Evolutionary conservation across 2,797 vertebrate species (phyloP), one percentile per base, ranked within the genome.

Genomic region (Strix occidentalis): DNA sequence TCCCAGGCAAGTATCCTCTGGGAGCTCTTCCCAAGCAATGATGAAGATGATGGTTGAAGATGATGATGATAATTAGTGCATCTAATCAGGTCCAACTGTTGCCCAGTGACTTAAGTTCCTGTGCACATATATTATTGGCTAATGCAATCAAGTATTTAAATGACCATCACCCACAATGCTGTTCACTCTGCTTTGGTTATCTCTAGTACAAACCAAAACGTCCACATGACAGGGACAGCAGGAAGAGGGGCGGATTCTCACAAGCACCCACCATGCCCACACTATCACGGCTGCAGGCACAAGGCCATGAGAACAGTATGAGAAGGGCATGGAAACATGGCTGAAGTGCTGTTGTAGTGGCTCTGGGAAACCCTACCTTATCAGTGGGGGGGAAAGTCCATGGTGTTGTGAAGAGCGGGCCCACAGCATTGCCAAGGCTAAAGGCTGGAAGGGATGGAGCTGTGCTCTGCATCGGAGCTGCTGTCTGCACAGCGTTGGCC

Each of bases 401-500:
- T 4, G 2, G 33, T 3, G 8, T 53, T 72, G 70, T 13, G 6
- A 63, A 19, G 31, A 35, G 39, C 3, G 14, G 13, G n/a, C 48
- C 21, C 41, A 7, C 1, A 4, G 53, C 28, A 35, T 6, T 18
- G 25, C n/a, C 21, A 21, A 35, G 51, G 60, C 35, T 33, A 56
- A 51, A 43, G 29, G 48, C 43, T 63, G 33, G 65, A 50, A 45
- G 15, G 24, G 53, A 29, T 29, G 3, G 14, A 81, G 46, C 39
- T 21, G 50, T 28, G 29, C 60, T 31, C 13, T 45, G 51, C 58
- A 35, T 13, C 2, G 3, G 18, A 48, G 53, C 53, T 31, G 35
- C 79, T 8, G 6, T 6, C 54, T 43, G 48, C 26, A 6, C 0
- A 1, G 61, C 4, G 0, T 21, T 12, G 48, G 35, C 17, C 35